Evolutionary conservation across 2,797 vertebrate species (phyloP), one percentile per base, ranked within the genome.

Genomic region (Heteromormyrus szaboi): DNA sequence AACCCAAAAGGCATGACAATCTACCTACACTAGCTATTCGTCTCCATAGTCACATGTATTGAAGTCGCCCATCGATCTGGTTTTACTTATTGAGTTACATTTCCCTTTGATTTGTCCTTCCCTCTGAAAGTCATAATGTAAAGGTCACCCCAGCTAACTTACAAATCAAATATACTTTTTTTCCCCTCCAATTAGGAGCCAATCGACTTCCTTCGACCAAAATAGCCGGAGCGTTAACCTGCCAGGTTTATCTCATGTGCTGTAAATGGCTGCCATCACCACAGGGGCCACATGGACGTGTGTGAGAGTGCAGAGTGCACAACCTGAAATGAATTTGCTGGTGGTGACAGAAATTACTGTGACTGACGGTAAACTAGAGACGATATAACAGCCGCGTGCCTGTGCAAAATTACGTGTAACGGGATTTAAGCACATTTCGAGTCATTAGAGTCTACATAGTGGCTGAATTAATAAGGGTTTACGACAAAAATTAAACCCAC

Each of bases 401-500:
- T 29, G 86, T 7, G 22, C 54, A 33, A 56, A 87, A 87, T 87
- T 68, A 51, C 50, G 54, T 51, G 79, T 65, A 62, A 68, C 11
- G 11, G 56, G 79, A 84, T 68, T 46, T 37, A 85, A 88, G 41
- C 56, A 29, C 44, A 17, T 88, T 29, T 85, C 44, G 25, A 62
- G 81, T 85, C 81, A 89, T 84, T 65, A 86, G 25, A 59, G 44
- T 51, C 22, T 65, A 12, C 79, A 59, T 33, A 53, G 22, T 56
- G 50, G 85, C 48, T 79, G 65, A 14, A 88, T 88, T 88, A 88
- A 86, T 86, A 59, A 41, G 53, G 85, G 51, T 59, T 81, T 54
- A 56, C 25, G 29, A 46, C 65, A 88, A 88, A 48, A 81, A 81
- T 88, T 88, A 83, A 54, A 51, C 46, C 14, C 14, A 4, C 50